Evolutionary conservation across 2,797 vertebrate genomes (phyloP).

Genomic region (Acipenser oxyrinchus): DNA sequence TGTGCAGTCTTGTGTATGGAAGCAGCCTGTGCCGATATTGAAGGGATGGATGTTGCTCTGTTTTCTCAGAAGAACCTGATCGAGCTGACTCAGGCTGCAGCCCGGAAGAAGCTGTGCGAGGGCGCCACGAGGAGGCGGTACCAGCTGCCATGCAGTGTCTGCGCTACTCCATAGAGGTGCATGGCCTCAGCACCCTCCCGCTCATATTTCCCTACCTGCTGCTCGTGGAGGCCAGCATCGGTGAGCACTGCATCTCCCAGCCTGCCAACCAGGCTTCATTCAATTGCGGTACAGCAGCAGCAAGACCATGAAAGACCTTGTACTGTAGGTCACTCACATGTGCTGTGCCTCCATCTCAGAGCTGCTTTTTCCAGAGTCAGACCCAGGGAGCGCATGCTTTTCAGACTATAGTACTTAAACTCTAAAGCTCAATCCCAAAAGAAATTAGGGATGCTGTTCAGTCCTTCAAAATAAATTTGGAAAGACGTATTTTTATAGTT

Average conservation of each 20-base stretch:
- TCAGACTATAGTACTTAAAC: neutral
- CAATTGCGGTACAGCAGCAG: too few species aligned
- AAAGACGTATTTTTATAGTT: too few species aligned
- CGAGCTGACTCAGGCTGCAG: conserved; percentile 55
- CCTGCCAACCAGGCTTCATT: neutral
- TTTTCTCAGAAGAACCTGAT: conserved; percentile 61
- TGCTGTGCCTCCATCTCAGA: neutral
- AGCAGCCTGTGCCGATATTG: too few species aligned
- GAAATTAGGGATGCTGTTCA: too few species aligned
- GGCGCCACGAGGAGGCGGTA: conserved; percentile 58
- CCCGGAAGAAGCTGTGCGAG: conserved; percentile 61
- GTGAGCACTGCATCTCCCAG: conserved; percentile 49
- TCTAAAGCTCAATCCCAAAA: too few species aligned
- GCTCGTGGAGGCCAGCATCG: conserved; percentile 73
- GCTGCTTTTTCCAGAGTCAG: neutral
- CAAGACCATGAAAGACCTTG: too few species aligned
- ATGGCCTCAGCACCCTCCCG: conserved; percentile 50
- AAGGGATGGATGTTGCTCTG: too few species aligned
- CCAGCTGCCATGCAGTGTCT: conserved; percentile 71
- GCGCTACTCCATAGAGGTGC: conserved; percentile 45
- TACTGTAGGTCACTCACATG: neutral
- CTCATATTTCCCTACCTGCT: conserved; percentile 75
- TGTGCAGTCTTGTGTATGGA: too few species aligned
- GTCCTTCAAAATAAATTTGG: too few species aligned
- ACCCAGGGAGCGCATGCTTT: neutral